A percentile compares a stretch with the other conserved stretches of the same genome.
Conservation (phyloP, 2,113 vertebrate genomes). For the Carassius gibelio region DNA sequence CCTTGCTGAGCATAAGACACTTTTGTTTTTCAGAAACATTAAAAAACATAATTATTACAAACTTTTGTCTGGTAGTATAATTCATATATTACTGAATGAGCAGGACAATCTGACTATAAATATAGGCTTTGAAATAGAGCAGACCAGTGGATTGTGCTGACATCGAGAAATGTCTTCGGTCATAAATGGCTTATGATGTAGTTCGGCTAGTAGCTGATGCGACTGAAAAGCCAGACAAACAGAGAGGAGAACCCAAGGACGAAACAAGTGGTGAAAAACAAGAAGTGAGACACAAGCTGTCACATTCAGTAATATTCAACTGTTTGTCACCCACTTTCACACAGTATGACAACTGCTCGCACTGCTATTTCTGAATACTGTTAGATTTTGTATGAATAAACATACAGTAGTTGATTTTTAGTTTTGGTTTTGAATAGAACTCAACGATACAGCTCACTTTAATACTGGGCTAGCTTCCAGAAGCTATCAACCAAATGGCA, state of each 20-base stretch:
- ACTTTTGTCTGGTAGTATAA: neutral
- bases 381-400: neutral
- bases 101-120: neutral
- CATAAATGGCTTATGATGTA: neutral
- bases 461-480: neutral
- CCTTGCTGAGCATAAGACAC: too few species aligned
- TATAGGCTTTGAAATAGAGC: neutral
- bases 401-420: neutral
- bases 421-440: neutral
- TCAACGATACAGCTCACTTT: neutral
- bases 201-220: neutral
- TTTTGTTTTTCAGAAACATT: too few species aligned
- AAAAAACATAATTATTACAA: too few species aligned
- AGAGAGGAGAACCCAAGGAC: neutral
- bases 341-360: conserved; percentile 21
- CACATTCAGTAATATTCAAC: conserved; percentile 23
- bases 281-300: conserved; percentile 7
- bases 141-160: conserved; percentile 5
- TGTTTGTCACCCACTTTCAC: conserved; percentile 17
- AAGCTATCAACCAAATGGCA: neutral
- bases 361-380: conserved; percentile 20
- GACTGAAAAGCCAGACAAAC: neutral
- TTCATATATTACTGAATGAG: neutral
- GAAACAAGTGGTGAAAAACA: neutral
- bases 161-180: neutral